Evolutionary conservation across 2,888 invertebrate genomes (phyloP).

Genomic region (Hipparchia semele): DNA sequence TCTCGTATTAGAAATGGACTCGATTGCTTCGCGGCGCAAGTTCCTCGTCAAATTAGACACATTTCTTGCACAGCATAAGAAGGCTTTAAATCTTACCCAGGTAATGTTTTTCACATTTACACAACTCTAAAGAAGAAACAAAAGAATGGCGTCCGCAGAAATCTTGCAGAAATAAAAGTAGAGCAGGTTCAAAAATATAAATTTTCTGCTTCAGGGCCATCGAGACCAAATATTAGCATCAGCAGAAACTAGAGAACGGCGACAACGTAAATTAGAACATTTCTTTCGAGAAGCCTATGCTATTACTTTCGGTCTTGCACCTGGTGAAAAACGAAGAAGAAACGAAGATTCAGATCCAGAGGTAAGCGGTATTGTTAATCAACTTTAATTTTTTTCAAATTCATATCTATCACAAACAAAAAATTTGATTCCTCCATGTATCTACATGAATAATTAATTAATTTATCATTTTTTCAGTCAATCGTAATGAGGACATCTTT

Average conservation of each 20-base stretch:
- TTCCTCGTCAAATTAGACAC: slow-evolving; percentile 94
- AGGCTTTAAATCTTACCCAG: slow-evolving; percentile 88
- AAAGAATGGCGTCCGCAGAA: no score
- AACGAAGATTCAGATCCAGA: slow-evolving; percentile 91
- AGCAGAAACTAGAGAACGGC: slow-evolving; percentile 95
- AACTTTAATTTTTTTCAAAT: not conserved
- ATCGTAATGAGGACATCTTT: slow-evolving; percentile 97
- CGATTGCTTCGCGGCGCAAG: slow-evolving; percentile 90
- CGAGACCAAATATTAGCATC: slow-evolving; percentile 94
- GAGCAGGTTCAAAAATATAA: no score
- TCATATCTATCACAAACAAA: no score
- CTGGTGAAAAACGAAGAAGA: slow-evolving; percentile 91
- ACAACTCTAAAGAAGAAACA: not conserved
- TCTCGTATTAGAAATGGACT: slow-evolving; percentile 95
- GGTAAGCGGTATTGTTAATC: slow-evolving; percentile 56
- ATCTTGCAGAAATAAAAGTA: no score
- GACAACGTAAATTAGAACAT: slow-evolving; percentile 96
- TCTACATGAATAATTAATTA: not conserved
- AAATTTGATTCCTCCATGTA: no score
- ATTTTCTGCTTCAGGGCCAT: slow-evolving; percentile 73
- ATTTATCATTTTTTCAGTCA: slow-evolving; percentile 70
- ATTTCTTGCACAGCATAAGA: slow-evolving; percentile 92
- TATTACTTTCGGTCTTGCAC: slow-evolving; percentile 93
- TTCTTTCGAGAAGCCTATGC: slow-evolving; percentile 98
- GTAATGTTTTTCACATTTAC: slow-evolving; percentile 56